Evolutionary conservation across 2,888 invertebrate species (phyloP), one percentile per base, ranked within the genome.

Genomic region (Thecocarcelia acutangulata): DNA sequence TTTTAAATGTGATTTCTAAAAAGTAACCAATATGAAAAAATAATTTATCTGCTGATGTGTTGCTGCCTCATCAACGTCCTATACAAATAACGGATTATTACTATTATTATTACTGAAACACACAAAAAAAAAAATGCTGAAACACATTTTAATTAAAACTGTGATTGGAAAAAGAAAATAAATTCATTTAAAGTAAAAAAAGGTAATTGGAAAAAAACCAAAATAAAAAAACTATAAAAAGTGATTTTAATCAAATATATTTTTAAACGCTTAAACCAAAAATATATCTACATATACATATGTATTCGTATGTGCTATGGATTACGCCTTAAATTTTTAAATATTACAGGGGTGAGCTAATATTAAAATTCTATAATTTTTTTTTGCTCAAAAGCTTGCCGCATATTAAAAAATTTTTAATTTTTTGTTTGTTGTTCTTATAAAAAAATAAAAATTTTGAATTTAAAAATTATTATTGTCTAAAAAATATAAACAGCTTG

Each of bases 1-100:
- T 84, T 33, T 84, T 81, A 84, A 72, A 52, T 77, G 72, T 66
- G 63, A 72, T 56, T 82, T 80, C 42, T 59, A 52, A 70, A 12
- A 70, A 48, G 52, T 11, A 69, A 24, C 15, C 69, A 83, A 77
- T 63, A 63, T 42, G 56, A 58, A 28, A 58, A 72, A 59, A 70
- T 44, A 59, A 24, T 44, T 44, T 59, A 17, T 17, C 59, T 59
- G 24, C 33, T 8, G 33, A 4, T 28, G 33, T 2, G 24, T 5
- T 24, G 9, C 33, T 33, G 33, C 33, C 9, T 2, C 58, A 76
- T 81, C 80, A 68, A 68, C 58, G 73, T 9, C 9, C 61, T 73
- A 69, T 63, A 73, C 59, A n/a, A n/a, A n/a, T 63, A 56, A 58
- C 21, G 74, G 61, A 74, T 74, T 56, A 69, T 58, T 58, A 56